A percentile compares a stretch with the other conserved stretches of the same genome.
These are phyloP conservation scores for Reticulitermes speratus DNA, from an alignment of 1,140 invertebrate species.

Conservation along the genomic window DNA sequence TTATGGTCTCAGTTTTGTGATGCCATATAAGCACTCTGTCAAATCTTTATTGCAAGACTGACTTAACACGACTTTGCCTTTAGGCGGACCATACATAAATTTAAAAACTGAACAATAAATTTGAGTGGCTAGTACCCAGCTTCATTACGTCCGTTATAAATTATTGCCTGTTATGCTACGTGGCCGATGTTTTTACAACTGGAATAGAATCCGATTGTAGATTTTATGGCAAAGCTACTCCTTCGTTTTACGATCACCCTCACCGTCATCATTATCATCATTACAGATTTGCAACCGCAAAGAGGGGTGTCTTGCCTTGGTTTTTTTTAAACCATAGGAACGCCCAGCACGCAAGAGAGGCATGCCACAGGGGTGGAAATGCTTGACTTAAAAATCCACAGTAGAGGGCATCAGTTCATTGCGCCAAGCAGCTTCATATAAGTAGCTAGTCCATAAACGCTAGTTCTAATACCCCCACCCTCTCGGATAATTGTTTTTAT, in stretches of 20 bases:
- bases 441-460: background rate
- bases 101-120: too few species aligned
- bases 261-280: background rate
- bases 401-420: background rate
- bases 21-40: too few species aligned
- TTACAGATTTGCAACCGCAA: background rate
- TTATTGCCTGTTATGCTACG: background rate
- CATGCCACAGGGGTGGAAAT: background rate
- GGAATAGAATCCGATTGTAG: background rate
- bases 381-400: background rate
- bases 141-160: background rate
- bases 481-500: too few species aligned
- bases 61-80: too few species aligned
- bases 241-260: background rate
- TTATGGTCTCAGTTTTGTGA: too few species aligned
- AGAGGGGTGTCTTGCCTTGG: background rate
- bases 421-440: background rate
- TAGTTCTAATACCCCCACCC: too few species aligned
- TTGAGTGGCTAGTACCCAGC: background rate
- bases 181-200: background rate
- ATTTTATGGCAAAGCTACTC: background rate
- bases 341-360: background rate
- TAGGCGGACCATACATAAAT: too few species aligned
- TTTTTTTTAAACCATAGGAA: background rate
- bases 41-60: too few species aligned